phyloP scores from a whole-genome alignment of 2,113 vertebrate species.

The Sarotherodon lohbergeri region DNA sequence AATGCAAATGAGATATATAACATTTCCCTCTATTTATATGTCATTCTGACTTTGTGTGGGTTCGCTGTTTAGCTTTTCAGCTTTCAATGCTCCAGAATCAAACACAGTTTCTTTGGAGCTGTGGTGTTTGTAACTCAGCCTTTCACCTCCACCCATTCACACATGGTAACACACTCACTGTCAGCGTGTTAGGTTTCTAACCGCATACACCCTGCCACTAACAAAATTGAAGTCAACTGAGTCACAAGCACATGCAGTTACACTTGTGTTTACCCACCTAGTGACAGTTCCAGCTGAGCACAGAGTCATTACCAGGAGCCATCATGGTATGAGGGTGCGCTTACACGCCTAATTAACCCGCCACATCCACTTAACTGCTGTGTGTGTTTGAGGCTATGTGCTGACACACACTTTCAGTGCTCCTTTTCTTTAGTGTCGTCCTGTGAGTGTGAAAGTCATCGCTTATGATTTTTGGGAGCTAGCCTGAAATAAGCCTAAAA shows the following conservation, averaged over 20 bases:
- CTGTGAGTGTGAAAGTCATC: not conserved
- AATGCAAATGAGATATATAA: not conserved
- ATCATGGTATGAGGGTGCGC: conserved; percentile 2
- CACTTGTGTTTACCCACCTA: not conserved
- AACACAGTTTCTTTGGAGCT: not conserved
- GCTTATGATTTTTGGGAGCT: not conserved
- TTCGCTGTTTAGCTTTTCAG: not conserved
- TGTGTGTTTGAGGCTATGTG: not conserved
- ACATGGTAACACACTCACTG: not conserved
- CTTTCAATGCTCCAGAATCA: fast-evolving
- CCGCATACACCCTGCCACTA: not conserved
- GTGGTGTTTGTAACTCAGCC: fast-evolving
- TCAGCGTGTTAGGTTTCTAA: not conserved
- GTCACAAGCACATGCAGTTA: not conserved
- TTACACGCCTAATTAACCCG: conserved; percentile 26
- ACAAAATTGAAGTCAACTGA: not conserved
- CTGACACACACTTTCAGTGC: not conserved
- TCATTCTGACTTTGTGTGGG: not conserved
- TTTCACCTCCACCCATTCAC: not conserved
- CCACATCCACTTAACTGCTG: not conserved
- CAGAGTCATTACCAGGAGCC: conserved; percentile 33
- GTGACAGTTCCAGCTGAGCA: conserved; percentile 31
- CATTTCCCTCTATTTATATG: not conserved
- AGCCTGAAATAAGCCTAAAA: not conserved
- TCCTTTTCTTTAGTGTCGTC: not conserved